Base-by-base conservation (phyloP, 2,797 vertebrate genomes). In the Oreortyx pictus region DNA sequence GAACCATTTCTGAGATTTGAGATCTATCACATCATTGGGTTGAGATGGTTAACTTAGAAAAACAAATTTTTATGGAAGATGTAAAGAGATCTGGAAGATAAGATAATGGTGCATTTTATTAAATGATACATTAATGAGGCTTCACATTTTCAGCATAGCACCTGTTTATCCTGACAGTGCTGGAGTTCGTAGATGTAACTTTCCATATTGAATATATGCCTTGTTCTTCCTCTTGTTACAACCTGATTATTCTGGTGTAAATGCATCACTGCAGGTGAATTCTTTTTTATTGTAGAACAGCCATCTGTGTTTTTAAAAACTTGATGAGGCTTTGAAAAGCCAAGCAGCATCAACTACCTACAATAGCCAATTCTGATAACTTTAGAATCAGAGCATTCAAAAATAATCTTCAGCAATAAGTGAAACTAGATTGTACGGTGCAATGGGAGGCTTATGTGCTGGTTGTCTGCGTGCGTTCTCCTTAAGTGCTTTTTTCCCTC, bases 241-340 rank as follows among this genome's bases (percentile, higher is more conserved):
- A 84, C 80, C 91, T 92, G 85, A 94, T 93, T 94, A 89, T 93
- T 93, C 70, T 31, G 43, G 29, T 66, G 70, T 66, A 89, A 95
- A 94, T 56, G 87, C 82, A 92, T 60, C 93, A 95, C 91, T 94
- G 89, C 92, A 96, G 95, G 94, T 96, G 95, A 73, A 60, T 37
- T 73, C 35, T 9, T 37, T 81, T 76, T 96, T 90, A 95, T 94
- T 93, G 87, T 75, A 14, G 72, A 95, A 89, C 82, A 95, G 84
- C 95, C 95, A 95, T 96, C 93, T 95, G 94, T 96, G 94, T 95
- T 94, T 96, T 95, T 89, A 95, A 90, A 95, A 93, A 24, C 86
- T 95, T 95, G 92, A 96, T 95, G 95, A 94, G 92, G 86, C 95
- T 89, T 93, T 95, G 90, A 92, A 94, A 94, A 93, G 79, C 89